Base-by-base conservation (phyloP, 2,888 invertebrate species). In the Cerastis leucographa region DNA sequence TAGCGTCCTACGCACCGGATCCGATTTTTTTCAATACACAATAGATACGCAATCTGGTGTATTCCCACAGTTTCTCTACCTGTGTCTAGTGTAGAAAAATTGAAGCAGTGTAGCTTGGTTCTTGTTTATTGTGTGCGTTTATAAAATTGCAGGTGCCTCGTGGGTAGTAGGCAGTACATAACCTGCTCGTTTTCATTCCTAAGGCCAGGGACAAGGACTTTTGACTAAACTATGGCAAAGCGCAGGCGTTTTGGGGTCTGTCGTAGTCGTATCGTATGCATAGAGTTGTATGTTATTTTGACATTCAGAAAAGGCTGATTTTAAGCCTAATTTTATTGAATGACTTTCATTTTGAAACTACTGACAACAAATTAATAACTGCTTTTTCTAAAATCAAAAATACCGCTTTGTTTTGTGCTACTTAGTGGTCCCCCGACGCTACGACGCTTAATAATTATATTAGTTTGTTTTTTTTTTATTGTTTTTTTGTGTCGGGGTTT, bases 41-140 rank as follows among this genome's bases (percentile, higher is more conserved):
- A 87, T 86, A 40, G 46, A 17, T 35, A 67, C 65, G 46, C 74
- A 56, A 70, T 68, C 76, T 84, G 78, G 74, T 71, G 14, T 8
- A 75, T 93, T 94, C 94, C 90, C 94, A 94, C 92, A 93, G 93
- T 92, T 92, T 93, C 92, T 91, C 91, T 93, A 91, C 91, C 92
- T 93, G 88, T 83, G 12, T 17, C 17, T 68, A 54, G 67, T 80
- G 29, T 25, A 70, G 40, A 65, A 78, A 78, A 77, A 68, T 62
- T 73, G 14, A 49, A 81, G 65, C 74, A 65, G 44, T 40, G 29
- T 71, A 64, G 66, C 17, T 74, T 64, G 61, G 74, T 72, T 56
- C 40, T 35, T 49, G 54, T 66, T 74, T 17, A 29, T 56, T 56
- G 9, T 61, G 69, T 56, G 14, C 44, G 42, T 35, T 65, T 70